Base-by-base conservation (phyloP, 2,113 vertebrate species). In the Orcinus orca region DNA sequence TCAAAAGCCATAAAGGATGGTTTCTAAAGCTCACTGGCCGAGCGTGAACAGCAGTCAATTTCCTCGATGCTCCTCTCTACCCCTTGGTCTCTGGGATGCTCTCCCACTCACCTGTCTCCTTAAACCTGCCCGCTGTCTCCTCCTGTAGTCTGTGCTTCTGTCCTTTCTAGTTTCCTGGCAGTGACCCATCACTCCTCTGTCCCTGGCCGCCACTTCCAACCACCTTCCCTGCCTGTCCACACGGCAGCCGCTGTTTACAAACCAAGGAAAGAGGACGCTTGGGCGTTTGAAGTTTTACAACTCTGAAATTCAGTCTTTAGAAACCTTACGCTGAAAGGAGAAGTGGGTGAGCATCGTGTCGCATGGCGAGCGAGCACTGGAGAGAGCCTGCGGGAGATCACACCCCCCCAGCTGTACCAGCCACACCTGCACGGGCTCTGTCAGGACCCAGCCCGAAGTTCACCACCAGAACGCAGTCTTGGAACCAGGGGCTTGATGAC, bases 391-490 rank as follows among this genome's bases (percentile, higher is more conserved):
- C 5, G 1, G 44, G 58, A 26, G 44, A 18, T 1, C 6, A 17
- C 1, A 2, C 26, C 2, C 26, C 63, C 63, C n/a, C 8, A 0
- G 33, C 38, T 20, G 60, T 26, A 2, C 41, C 12, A 12, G 25
- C 38, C 55, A 29, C 1, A 6, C 17, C 25, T 9, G 15, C 10
- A 5, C 0, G 25, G 55, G 4, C 12, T 0, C 1, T 4, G 15
- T 26, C 20, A 31, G 31, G n/a, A 5, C 50, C 18, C 2, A 44
- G 8, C 20, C 21, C 10, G 0, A 5, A 8, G 17, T 1, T n/a
- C 44, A 6, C 26, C 20, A 15, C 18, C 13, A 21, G 14, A 41
- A n/a, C 0, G 14, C 11, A 38, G 15, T 3, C 73, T 8, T 63
- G 58, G 26, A n/a, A 20, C 38, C 3, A 33, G 29, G 6, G 7